Conservation (phyloP, 2,888 invertebrate genomes). For the Onthophagus sagittarius region DNA sequence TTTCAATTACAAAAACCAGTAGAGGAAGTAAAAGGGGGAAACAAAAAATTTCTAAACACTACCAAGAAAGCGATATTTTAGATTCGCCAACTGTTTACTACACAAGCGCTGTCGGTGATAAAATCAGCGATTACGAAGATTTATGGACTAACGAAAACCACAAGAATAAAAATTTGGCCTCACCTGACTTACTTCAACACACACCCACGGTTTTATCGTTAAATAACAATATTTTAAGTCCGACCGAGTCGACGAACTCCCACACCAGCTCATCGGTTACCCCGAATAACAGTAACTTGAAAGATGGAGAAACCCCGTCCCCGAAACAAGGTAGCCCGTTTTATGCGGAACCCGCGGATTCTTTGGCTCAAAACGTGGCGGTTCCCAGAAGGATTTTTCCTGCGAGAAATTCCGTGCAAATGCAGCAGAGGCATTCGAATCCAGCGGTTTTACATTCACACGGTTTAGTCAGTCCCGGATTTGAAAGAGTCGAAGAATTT, state of each 20-base stretch:
- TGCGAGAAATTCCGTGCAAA: conserved; percentile 36
- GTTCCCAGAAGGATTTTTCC: conserved; percentile 37
- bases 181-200: conserved; percentile 45
- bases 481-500: conserved; percentile 46
- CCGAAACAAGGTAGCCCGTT: conserved; percentile 79
- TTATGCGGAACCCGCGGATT: conserved; percentile 86
- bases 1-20: conserved; percentile 53
- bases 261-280: conserved; percentile 29
- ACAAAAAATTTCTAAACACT: conserved; percentile 67
- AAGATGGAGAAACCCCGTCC: conserved; percentile 23
- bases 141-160: conserved; percentile 66
- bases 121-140: conserved; percentile 93
- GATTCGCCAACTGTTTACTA: conserved; percentile 81
- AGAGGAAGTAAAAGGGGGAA: conserved; percentile 55
- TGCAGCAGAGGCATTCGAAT: conserved; percentile 51
- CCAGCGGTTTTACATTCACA: conserved; percentile 47
- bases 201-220: conserved; percentile 58
- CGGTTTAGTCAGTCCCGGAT: conserved; percentile 37
- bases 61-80: conserved; percentile 77
- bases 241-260: conserved; percentile 34
- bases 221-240: conserved; percentile 50
- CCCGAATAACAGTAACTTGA: background rate
- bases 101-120: conserved; percentile 83
- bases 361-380: conserved; percentile 57
- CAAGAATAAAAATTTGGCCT: conserved; percentile 33